phyloP scores from a whole-genome alignment of 2,113 vertebrate species.

The Kryptolebias marmoratus region DNA sequence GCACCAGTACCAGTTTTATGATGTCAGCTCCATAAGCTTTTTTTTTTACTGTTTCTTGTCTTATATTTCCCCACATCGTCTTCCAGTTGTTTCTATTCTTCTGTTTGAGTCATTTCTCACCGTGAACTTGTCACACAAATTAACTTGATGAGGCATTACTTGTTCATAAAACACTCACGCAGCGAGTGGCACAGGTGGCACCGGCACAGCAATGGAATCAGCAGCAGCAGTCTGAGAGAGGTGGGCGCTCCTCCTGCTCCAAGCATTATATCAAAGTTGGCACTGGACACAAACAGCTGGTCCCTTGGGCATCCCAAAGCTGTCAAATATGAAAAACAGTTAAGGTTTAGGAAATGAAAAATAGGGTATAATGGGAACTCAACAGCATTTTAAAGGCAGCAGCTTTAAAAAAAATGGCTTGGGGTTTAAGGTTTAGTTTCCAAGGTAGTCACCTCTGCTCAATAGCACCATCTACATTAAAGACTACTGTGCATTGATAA shows the following conservation, averaged over 20 bases:
- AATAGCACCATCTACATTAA: neutral
- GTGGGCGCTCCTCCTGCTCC: slow-evolving; percentile 60
- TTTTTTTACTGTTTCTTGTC: too few relatives aligned
- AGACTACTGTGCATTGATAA: slow-evolving; percentile 8
- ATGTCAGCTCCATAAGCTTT: too few relatives aligned
- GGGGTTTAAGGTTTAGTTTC: slow-evolving; percentile 14
- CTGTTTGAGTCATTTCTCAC: too few relatives aligned
- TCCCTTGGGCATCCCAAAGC: slow-evolving; percentile 55
- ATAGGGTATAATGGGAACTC: neutral
- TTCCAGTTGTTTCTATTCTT: too few relatives aligned
- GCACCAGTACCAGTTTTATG: too few relatives aligned
- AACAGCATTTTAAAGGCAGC: neutral
- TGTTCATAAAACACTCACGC: slow-evolving; percentile 62
- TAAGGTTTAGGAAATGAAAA: neutral
- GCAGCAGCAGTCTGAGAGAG: slow-evolving; percentile 63
- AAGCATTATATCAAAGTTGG: slow-evolving; percentile 73
- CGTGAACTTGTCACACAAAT: too few relatives aligned
- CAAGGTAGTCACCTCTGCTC: neutral
- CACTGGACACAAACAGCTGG: slow-evolving; percentile 48
- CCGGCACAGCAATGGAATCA: slow-evolving; percentile 66
- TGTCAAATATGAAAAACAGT: neutral
- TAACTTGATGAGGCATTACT: slow-evolving; percentile 5
- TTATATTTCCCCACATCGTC: too few relatives aligned
- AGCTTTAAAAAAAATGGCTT: neutral
- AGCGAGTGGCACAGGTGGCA: slow-evolving; percentile 76